Evolutionary conservation across 2,797 vertebrate genomes (phyloP).

Genomic region (Hylomyscus alleni): DNA sequence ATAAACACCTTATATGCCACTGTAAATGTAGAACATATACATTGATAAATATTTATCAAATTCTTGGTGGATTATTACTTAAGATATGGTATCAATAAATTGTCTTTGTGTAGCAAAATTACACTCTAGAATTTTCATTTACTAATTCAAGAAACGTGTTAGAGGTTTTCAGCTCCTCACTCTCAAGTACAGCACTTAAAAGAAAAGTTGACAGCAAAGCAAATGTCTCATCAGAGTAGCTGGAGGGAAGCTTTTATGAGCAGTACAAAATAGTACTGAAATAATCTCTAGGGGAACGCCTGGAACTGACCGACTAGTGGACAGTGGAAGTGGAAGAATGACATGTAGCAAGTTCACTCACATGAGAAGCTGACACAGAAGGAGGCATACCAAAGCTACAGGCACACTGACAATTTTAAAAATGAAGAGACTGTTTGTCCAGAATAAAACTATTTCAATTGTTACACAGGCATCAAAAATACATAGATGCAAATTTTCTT

Average conservation of each 20-base stretch:
- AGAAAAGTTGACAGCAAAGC: neutral
- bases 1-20: neutral
- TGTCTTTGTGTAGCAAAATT: neutral
- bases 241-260: neutral
- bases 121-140: neutral
- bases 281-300: neutral
- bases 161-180: neutral
- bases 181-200: slow-evolving; percentile 25
- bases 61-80: slow-evolving; percentile 32
- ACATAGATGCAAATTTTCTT: slow-evolving; percentile 30
- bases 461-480: slow-evolving; percentile 38
- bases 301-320: neutral
- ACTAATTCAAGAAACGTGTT: slow-evolving; percentile 3
- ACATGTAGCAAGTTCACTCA: neutral
- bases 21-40: neutral
- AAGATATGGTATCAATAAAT: neutral
- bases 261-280: slow-evolving; percentile 36
- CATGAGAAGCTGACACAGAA: neutral
- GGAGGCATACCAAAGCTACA: neutral
- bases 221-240: neutral
- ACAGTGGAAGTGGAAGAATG: neutral
- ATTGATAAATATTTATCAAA: neutral
- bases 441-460: slow-evolving; percentile 13
- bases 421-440: slow-evolving; percentile 38
- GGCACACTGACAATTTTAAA: slow-evolving; percentile 32